phyloP scores from a whole-genome alignment of 2,113 vertebrate genomes.

The Perognathus longimembris region DNA sequence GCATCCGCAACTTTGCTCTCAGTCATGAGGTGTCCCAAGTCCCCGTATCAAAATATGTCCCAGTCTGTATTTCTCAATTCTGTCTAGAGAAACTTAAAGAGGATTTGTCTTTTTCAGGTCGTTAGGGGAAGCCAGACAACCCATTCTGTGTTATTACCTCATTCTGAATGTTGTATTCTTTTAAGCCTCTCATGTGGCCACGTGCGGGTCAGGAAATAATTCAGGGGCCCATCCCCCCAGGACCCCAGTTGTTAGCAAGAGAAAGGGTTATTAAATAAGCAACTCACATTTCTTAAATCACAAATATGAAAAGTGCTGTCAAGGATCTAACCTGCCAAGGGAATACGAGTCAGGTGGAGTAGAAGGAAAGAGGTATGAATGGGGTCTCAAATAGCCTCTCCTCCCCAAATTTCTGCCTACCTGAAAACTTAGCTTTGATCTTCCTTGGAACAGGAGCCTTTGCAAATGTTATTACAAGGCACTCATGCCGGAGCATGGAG shows the following conservation, averaged over 20 bases:
- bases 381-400: background rate
- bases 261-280: background rate
- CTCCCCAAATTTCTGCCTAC: background rate
- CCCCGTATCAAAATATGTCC: background rate
- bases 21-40: too few relatives aligned
- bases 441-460: background rate
- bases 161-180: background rate
- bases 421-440: background rate
- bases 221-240: background rate
- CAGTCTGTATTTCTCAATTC: slow-evolving; percentile 1
- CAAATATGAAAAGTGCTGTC: background rate
- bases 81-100: slow-evolving; percentile 29
- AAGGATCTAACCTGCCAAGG: background rate
- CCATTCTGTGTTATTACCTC: background rate
- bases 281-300: background rate
- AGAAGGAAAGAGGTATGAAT: background rate
- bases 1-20: too few relatives aligned
- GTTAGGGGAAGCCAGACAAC: background rate
- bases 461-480: background rate
- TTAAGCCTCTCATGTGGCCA: background rate
- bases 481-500: background rate
- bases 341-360: background rate
- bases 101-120: background rate
- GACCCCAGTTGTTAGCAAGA: background rate
- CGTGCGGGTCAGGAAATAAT: background rate